A percentile compares a stretch with the other conserved stretches of the same genome.
Evolutionary conservation across 2,113 vertebrate species (phyloP).

Genomic region (Tachysurus fulvidraco): DNA sequence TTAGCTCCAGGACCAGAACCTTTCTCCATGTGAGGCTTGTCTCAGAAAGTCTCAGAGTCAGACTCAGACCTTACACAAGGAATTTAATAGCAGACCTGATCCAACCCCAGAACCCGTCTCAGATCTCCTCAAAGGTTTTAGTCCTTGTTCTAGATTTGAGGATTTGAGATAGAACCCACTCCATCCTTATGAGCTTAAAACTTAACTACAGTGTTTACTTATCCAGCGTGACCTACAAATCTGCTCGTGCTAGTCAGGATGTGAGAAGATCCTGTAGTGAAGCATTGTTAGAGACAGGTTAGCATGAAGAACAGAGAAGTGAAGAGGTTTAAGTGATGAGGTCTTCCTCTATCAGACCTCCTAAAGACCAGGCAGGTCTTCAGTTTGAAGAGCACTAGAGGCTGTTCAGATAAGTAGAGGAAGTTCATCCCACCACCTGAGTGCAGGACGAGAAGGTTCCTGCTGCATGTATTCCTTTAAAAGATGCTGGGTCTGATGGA

Average conservation of each 20-base stretch:
- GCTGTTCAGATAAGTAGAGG: background rate
- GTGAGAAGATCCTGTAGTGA: background rate
- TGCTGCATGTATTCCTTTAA: background rate
- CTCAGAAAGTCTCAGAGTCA: background rate
- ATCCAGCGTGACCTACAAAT: background rate
- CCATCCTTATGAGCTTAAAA: background rate
- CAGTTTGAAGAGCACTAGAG: background rate
- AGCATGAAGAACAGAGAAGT: background rate
- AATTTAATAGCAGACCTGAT: background rate
- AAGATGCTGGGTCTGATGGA: background rate
- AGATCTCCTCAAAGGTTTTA: background rate
- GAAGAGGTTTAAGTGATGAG: background rate
- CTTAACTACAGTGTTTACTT: background rate
- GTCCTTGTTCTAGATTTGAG: background rate
- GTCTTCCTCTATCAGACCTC: background rate
- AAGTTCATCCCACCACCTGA: background rate
- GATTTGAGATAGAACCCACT: background rate
- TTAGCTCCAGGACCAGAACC: background rate
- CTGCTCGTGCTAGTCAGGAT: background rate
- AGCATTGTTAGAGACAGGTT: background rate
- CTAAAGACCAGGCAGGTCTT: background rate
- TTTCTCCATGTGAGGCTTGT: background rate
- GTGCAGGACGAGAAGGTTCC: background rate
- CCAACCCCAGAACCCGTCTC: background rate
- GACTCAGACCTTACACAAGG: background rate